phyloP scores from a whole-genome alignment of 2,797 vertebrate genomes.

The Cossypha polioptera region DNA sequence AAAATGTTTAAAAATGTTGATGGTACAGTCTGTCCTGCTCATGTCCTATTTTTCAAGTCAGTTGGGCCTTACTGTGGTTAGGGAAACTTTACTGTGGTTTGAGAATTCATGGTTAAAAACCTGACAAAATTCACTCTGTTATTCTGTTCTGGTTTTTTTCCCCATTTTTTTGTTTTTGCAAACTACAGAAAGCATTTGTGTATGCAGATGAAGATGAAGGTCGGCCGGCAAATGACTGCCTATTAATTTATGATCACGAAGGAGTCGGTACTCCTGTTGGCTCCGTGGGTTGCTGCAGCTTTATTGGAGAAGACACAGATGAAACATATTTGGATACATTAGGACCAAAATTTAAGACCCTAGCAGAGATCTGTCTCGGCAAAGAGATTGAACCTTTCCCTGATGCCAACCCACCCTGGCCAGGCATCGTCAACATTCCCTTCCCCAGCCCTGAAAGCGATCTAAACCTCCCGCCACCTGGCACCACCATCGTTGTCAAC shows the following conservation, averaged over 20 bases:
- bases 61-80: neutral
- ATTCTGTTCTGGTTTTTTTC: neutral
- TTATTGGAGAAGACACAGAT: conserved; percentile 76
- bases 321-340: conserved; percentile 80
- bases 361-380: conserved; percentile 81
- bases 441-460: conserved; percentile 61
- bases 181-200: conserved; percentile 77
- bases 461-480: conserved; percentile 64
- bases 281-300: conserved; percentile 79
- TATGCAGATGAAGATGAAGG: conserved; percentile 77
- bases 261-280: conserved; percentile 71
- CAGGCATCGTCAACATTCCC: neutral
- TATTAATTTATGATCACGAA: conserved; percentile 82
- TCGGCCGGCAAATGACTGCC: conserved; percentile 75
- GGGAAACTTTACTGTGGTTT: neutral
- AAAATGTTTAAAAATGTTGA: neutral
- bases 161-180: neutral
- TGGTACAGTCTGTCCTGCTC: neutral
- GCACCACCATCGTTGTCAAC: conserved; percentile 65
- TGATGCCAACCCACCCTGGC: conserved; percentile 21
- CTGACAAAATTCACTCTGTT: neutral
- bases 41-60: neutral
- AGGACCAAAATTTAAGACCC: conserved; percentile 82
- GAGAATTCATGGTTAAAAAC: neutral
- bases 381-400: conserved; percentile 63